Conservation (phyloP, 2,888 invertebrate species). For the Lasius fuliginosus region DNA sequence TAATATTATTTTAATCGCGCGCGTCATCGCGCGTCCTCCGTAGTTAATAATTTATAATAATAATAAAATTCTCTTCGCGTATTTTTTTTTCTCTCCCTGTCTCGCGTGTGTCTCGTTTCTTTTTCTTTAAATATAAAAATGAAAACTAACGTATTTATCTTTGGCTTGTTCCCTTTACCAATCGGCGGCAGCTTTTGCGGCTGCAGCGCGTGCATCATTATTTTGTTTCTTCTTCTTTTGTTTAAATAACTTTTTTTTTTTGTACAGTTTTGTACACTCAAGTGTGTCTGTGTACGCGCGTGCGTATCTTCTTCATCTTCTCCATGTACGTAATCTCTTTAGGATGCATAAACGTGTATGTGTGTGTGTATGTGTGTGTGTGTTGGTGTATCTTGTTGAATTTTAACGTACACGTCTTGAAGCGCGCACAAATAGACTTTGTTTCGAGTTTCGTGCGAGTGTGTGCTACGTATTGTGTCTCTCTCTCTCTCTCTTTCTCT, state of each 20-base stretch:
- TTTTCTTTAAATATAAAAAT: slow-evolving; percentile 87
- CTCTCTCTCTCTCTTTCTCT: slow-evolving; percentile 21
- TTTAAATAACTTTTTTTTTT: slow-evolving; percentile 75
- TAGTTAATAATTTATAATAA: slow-evolving; percentile 79
- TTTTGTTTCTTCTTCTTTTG: slow-evolving; percentile 72
- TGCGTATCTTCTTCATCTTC: slow-evolving; percentile 72
- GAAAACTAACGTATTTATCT: slow-evolving; percentile 91
- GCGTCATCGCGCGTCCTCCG: slow-evolving; percentile 68
- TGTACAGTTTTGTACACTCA: slow-evolving; percentile 84
- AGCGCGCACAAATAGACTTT: slow-evolving; percentile 56
- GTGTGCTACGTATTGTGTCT: slow-evolving; percentile 52
- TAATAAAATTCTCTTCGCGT: slow-evolving; percentile 70
- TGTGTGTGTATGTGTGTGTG: slow-evolving; percentile 11
- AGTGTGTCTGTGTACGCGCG: slow-evolving; percentile 75
- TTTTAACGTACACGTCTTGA: slow-evolving; percentile 39
- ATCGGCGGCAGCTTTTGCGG: slow-evolving; percentile 86
- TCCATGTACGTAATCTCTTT: slow-evolving; percentile 46
- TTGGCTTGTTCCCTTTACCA: slow-evolving; percentile 95
- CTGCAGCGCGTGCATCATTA: slow-evolving; percentile 82
- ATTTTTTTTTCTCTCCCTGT: slow-evolving; percentile 63
- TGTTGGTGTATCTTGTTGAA: slow-evolving; percentile 9
- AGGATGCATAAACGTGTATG: slow-evolving; percentile 5
- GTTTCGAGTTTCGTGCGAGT: slow-evolving; percentile 41
- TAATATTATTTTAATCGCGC: slow-evolving; percentile 76
- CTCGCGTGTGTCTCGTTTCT: slow-evolving; percentile 57